Evolutionary conservation across 2,888 invertebrate species (phyloP).

Genomic region (Melipona beecheii): DNA sequence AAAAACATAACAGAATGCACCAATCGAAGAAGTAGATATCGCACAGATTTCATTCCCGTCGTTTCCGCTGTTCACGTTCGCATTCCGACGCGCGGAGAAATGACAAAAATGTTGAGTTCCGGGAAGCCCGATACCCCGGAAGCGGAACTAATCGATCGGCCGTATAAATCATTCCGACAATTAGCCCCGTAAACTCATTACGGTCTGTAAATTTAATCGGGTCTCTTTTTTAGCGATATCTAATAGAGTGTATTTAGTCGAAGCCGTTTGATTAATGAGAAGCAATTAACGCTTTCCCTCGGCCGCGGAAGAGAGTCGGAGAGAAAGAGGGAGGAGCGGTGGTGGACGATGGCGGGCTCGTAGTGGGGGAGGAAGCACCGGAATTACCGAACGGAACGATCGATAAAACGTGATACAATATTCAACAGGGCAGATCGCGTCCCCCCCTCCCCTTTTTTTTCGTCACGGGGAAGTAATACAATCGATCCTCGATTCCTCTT

Average conservation of each 20-base stretch:
- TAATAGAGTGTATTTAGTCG: constrained; percentile 47
- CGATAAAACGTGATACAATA: constrained; percentile 38
- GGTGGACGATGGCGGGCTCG: neutral
- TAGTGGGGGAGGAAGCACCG: neutral
- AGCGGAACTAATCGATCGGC: constrained; percentile 1
- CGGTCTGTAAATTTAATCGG: constrained; percentile 49
- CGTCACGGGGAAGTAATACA: constrained; percentile 20
- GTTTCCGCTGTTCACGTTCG: neutral
- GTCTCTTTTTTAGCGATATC: constrained; percentile 38
- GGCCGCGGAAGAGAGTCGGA: neutral
- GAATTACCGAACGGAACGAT: constrained; percentile 31
- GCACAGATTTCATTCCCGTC: neutral
- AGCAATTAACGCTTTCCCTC: constrained; percentile 51
- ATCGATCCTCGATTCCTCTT: constrained; percentile 33
- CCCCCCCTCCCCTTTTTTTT: constrained; percentile 1
- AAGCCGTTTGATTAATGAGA: constrained; percentile 53
- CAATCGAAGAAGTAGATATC: neutral
- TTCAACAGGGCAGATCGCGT: constrained; percentile 14
- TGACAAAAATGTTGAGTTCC: neutral
- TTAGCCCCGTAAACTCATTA: constrained; percentile 49
- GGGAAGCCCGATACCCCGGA: neutral
- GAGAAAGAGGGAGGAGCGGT: no score
- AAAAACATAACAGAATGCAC: neutral
- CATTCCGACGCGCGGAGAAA: neutral
- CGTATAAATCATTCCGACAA: constrained; percentile 48